Evolutionary conservation across 1,140 invertebrate genomes (phyloP).

Genomic region (Nephila pilipes): DNA sequence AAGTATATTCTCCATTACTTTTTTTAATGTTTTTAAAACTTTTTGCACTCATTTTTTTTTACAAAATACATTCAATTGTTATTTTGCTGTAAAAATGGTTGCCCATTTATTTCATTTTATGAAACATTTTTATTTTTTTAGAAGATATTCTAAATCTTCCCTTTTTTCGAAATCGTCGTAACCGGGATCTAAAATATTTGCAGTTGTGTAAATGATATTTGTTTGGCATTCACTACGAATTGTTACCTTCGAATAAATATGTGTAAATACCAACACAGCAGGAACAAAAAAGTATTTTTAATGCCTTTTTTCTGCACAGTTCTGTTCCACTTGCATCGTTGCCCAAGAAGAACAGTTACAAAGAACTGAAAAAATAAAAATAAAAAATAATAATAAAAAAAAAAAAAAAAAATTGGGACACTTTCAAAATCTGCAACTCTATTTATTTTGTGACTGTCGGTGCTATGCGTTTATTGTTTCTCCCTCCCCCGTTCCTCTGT

Average conservation of each 20-base stretch:
- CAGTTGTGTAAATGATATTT: no score
- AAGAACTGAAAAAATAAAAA: constrained; percentile 34
- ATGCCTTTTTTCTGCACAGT: not conserved
- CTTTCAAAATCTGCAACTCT: constrained; percentile 65
- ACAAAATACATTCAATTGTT: no score
- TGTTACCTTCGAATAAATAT: not conserved
- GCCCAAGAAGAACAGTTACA: constrained; percentile 44
- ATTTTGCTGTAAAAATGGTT: no score
- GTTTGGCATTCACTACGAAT: not conserved
- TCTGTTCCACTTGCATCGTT: constrained; percentile 24
- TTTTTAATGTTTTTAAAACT: no score
- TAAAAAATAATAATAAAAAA: not conserved
- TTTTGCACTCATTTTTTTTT: no score
- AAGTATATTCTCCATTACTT: no score
- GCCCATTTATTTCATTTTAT: no score
- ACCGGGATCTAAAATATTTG: no score
- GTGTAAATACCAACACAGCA: not conserved
- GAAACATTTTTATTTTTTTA: no score
- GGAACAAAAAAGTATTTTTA: not conserved
- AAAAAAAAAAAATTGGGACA: constrained; percentile 33
- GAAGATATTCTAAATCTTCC: no score
- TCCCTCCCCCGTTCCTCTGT: constrained; percentile 43
- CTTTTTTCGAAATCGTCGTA: no score
- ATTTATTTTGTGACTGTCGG: constrained; percentile 39
- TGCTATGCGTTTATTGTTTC: constrained; percentile 45